Base-by-base conservation (phyloP, 2,888 invertebrate genomes). In the Agonopterix heracliana region DNA sequence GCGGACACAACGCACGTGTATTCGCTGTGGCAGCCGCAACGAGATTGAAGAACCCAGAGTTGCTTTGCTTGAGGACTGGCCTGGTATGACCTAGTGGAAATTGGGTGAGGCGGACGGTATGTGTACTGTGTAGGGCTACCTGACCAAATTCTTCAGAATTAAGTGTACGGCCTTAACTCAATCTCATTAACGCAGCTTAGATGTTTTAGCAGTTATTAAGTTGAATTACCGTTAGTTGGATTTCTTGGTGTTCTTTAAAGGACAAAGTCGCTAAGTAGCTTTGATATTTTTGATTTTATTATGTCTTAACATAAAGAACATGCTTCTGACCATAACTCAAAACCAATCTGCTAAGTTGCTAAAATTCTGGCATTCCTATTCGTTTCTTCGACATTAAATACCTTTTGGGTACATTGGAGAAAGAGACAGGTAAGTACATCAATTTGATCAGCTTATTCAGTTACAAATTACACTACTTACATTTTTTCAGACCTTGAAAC, bases 11-110 rank as follows among this genome's bases (percentile, higher is more conserved):
- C 7, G 26, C 38, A 60, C 73, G 70, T 66, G 64, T 64, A 63
- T 50, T 47, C 64, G 56, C 52, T 48, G 49, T 51, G 50, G 49
- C 54, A 49, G 56, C 49, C 61, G 57, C 11, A 11, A 44, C 34
- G 44, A 12, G 44, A 12, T 12, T 34, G 44, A 44, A 12, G 41
- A 12, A 12, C 9, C 3, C 7, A 40, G 5, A 12, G 12, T 5
- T 13, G 12, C n/a, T 41, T 12, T 9, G 41, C 12, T 38, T 10
- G 38, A 38, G 5, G 42, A 42, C 42, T 44, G 12, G 44, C n/a
- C 9, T 51, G 52, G 50, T 53, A 47, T 65, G 70, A 66, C 71
- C 69, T 60, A 66, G 57, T 64, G 59, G 61, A 53, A 68, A 70
- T 60, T 64, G 63, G 65, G 63, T 64, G 61, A 65, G 55, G 48